Evolutionary conservation across 2,888 invertebrate species (phyloP).

Genomic region (Papilio gigon): DNA sequence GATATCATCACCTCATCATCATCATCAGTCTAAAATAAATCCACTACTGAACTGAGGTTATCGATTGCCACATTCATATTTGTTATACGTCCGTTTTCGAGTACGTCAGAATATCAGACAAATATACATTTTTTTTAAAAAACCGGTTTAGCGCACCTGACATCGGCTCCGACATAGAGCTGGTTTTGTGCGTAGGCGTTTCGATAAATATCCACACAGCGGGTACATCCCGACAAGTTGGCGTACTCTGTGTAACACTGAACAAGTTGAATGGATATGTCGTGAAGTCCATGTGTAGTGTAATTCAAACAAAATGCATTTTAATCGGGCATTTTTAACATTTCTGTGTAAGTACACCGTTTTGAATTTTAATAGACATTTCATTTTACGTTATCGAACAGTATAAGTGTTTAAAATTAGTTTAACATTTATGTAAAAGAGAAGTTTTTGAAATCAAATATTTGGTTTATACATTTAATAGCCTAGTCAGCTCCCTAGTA

Average conservation of each 20-base stretch:
- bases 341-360: constrained; percentile 1
- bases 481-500: too few relatives aligned
- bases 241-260: background rate
- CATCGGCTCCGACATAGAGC: background rate
- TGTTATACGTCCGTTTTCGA: background rate
- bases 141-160: constrained; percentile 35
- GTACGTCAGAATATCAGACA: background rate
- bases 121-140: background rate
- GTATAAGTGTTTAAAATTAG: background rate
- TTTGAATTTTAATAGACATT: background rate
- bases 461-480: too few relatives aligned
- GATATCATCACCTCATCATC: too few relatives aligned
- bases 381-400: background rate
- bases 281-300: too few relatives aligned
- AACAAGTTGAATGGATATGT: too few relatives aligned
- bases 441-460: too few relatives aligned
- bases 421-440: too few relatives aligned
- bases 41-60: too few relatives aligned
- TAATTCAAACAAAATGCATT: background rate
- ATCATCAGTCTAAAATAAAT: too few relatives aligned
- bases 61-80: too few relatives aligned
- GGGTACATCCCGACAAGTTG: constrained; percentile 4
- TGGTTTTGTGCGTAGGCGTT: background rate
- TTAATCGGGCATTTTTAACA: background rate
- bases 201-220: constrained; percentile 20